phyloP scores from a whole-genome alignment of 2,888 invertebrate species.

The Hanleya hanleyi region DNA sequence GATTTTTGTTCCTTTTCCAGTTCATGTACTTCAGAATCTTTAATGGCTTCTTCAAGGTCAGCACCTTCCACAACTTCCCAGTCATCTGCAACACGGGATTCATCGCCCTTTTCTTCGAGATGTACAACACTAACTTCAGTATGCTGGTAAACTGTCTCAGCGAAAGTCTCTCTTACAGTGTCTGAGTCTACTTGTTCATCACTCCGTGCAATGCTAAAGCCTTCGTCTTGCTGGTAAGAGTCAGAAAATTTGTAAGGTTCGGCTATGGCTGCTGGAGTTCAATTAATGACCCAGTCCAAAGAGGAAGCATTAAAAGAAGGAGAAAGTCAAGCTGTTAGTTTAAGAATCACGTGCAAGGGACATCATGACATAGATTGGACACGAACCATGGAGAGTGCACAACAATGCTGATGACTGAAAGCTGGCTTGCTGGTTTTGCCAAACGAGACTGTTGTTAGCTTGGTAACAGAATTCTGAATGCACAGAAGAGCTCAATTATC shows the following conservation, averaged over 20 bases:
- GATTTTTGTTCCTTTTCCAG: too few relatives aligned
- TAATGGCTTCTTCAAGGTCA: conserved; percentile 15
- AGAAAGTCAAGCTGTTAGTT: conserved; percentile 28
- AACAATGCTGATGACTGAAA: too few relatives aligned
- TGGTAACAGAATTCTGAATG: too few relatives aligned
- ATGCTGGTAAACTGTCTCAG: conserved; percentile 11
- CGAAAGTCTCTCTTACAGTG: not conserved
- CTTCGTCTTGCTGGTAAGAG: not conserved
- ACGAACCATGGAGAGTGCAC: too few relatives aligned
- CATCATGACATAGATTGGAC: too few relatives aligned
- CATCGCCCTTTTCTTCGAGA: conserved; percentile 34
- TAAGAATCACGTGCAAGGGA: not conserved
- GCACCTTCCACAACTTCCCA: conserved; percentile 51
- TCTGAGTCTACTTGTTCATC: too few relatives aligned
- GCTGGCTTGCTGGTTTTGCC: too few relatives aligned
- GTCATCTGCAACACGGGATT: conserved; percentile 42
- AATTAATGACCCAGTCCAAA: conserved; percentile 41
- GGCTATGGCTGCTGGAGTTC: conserved; percentile 30
- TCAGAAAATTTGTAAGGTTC: conserved; percentile 12
- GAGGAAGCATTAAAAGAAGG: conserved; percentile 44
- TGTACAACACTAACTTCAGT: conserved; percentile 24
- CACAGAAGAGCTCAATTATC: too few relatives aligned
- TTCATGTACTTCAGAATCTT: not conserved
- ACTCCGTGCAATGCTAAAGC: too few relatives aligned
- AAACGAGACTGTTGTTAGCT: too few relatives aligned